Evolutionary conservation across 2,888 invertebrate genomes (phyloP), one percentile per base, ranked within the genome.

Genomic region (Lissocephala sabroskyi): DNA sequence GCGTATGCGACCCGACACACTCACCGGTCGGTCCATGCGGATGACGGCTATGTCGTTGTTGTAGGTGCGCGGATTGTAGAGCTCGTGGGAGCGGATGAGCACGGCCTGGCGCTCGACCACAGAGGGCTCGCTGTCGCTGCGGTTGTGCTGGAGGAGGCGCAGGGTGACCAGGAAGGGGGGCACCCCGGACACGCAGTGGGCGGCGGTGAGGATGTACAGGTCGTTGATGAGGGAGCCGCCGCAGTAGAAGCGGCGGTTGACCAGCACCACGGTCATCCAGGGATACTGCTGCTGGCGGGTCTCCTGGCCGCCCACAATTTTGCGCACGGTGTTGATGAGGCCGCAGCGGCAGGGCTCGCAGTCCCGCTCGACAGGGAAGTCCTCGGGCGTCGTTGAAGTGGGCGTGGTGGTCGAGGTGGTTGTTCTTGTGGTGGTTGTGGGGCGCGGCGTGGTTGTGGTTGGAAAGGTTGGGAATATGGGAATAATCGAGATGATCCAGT

Each of bases 21-120:
- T 79, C 1, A 91, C 85, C 53, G 86, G 85, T 39, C 87, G 81
- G 49, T 89, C 87, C 33, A 95, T 81, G 61, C 87, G 88, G 6
- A 95, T 75, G 10, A 95, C 81, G 0, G 94, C 94, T 50, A 95
- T 92, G 64, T 95, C 95, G 71, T 93, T 92, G 36, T 94, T 91
- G 71, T 91, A 94, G 46, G 88, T 91, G 2, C 87, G 85, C 1
- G 88, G 86, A 65, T 90, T 90, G 82, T 94, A 95, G 0, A 88
- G 86, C 35, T 87, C 86, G 68, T 91, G 91, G 13, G 83, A 82
- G 33, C 86, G 84, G 1, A 89, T 82, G 37, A 80, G 81, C n/a
- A 71, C 71, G 1, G 88, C 86, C 51, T 11, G 32, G 41, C 77
- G 62, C 23, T 76, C 52, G 26, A 79, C 52, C 26, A 62, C 54